These are phyloP conservation scores for Phortica okadai DNA, from an alignment of 2,888 invertebrate species.

Conservation along the genomic window DNA sequence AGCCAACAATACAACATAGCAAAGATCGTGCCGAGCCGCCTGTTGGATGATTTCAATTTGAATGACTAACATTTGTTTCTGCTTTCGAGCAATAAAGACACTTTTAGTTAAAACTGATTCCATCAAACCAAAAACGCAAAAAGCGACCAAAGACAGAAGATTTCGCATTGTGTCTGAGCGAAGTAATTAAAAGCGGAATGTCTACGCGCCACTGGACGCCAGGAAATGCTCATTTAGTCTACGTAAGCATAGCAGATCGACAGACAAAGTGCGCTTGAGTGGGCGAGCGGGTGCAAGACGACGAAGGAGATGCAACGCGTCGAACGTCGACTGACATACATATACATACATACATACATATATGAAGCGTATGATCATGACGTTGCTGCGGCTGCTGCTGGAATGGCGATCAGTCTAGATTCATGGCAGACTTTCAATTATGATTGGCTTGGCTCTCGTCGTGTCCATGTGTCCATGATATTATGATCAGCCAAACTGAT, in stretches of 20 bases:
- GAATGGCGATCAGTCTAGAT: neutral
- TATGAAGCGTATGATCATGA: neutral
- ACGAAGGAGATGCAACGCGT: neutral
- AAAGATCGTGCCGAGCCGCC: too few species aligned
- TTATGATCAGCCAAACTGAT: neutral
- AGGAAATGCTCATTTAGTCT: constrained; percentile 76
- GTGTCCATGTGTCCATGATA: neutral
- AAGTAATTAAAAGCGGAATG: constrained; percentile 75
- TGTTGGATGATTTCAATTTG: too few species aligned
- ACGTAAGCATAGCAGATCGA: too few species aligned
- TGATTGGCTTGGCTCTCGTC: constrained; percentile 2
- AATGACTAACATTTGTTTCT: too few species aligned
- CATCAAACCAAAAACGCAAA: neutral
- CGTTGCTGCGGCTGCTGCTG: neutral
- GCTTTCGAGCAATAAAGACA: too few species aligned
- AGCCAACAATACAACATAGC: too few species aligned
- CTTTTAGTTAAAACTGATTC: constrained; percentile 15
- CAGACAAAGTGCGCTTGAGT: too few species aligned
- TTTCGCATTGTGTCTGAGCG: constrained; percentile 49
- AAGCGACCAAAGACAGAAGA: constrained; percentile 52
- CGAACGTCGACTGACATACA: neutral
- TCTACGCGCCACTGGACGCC: constrained; percentile 75
- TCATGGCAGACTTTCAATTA: constrained; percentile 2
- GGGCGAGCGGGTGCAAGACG: neutral
- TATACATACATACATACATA: neutral